Evolutionary conservation across 1,140 invertebrate species (phyloP).

Genomic region (Nixonia krombeini): DNA sequence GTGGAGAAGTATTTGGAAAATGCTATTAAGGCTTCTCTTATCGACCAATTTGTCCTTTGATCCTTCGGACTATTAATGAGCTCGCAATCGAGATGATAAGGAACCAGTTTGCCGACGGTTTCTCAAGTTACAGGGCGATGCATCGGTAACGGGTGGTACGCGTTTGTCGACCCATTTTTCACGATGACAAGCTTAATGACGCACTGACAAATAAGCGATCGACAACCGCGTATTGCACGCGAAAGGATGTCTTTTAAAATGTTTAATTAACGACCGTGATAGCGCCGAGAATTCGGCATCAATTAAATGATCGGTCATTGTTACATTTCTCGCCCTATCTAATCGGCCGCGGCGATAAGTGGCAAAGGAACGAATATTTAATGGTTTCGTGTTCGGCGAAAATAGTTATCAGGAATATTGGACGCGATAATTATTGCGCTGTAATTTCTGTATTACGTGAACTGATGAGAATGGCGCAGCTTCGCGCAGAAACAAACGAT

Average conservation of each 20-base stretch:
- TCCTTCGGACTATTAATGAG: conserved; percentile 49
- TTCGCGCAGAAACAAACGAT: conserved; percentile 57
- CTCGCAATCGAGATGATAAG: conserved; percentile 44
- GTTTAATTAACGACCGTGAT: too few species aligned
- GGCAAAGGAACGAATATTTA: conserved; percentile 18
- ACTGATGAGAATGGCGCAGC: conserved; percentile 50
- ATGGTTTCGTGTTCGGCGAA: neutral
- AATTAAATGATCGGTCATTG: too few species aligned
- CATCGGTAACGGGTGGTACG: conserved; percentile 28
- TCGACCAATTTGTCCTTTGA: conserved; percentile 49
- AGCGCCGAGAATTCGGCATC: too few species aligned
- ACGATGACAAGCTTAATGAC: conserved; percentile 39
- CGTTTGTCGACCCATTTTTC: conserved; percentile 24
- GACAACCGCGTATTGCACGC: conserved; percentile 27
- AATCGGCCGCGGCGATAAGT: too few species aligned
- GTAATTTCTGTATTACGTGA: conserved; percentile 22
- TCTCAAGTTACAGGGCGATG: conserved; percentile 33
- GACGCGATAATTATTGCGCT: neutral
- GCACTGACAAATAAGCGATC: conserved; percentile 36
- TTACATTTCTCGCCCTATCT: too few species aligned
- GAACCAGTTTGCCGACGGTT: conserved; percentile 48
- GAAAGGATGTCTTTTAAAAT: too few species aligned
- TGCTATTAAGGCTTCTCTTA: conserved; percentile 47
- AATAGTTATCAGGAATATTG: neutral
- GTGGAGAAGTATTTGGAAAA: conserved; percentile 38